These are phyloP conservation scores for Elachura formosa DNA, from an alignment of 2,113 vertebrate species.

Conservation along the genomic window DNA sequence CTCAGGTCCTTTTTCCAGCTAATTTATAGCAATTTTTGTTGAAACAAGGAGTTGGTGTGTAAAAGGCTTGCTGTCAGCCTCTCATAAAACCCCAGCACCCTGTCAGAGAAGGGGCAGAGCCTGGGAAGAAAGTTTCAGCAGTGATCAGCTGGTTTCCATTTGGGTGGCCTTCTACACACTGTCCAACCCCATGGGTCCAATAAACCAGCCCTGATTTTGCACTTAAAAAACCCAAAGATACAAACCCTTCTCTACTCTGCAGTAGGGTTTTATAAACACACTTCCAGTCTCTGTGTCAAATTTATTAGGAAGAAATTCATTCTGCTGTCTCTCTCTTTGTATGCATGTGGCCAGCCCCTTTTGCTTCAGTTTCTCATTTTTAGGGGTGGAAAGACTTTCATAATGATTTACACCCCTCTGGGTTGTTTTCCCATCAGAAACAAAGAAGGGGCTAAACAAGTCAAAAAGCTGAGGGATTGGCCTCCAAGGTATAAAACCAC, in stretches of 20 bases:
- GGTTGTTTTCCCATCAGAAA: slow-evolving; percentile 58
- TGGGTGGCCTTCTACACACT: slow-evolving; percentile 68
- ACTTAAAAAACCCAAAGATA: slow-evolving; percentile 46
- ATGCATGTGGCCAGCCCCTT: neutral
- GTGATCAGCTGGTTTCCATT: slow-evolving; percentile 80
- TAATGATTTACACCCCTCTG: slow-evolving; percentile 50
- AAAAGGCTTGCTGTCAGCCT: slow-evolving; percentile 80
- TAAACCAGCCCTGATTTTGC: slow-evolving; percentile 59
- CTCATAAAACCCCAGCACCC: slow-evolving; percentile 75
- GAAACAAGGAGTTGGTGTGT: slow-evolving; percentile 80
- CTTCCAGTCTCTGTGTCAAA: slow-evolving; percentile 35
- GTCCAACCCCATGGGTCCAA: slow-evolving; percentile 32
- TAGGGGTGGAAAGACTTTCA: neutral
- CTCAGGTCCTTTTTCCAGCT: slow-evolving; percentile 61
- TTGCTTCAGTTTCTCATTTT: slow-evolving; percentile 10
- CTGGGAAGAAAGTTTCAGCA: slow-evolving; percentile 52
- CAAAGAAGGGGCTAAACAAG: slow-evolving; percentile 29
- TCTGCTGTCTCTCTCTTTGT: neutral
- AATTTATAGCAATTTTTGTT: slow-evolving; percentile 78
- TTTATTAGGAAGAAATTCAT: slow-evolving; percentile 57
- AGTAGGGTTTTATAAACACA: slow-evolving; percentile 60
- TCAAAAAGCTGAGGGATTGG: slow-evolving; percentile 32
- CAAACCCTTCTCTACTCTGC: slow-evolving; percentile 33
- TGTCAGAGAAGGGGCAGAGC: slow-evolving; percentile 50
- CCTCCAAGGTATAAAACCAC: slow-evolving; percentile 59